phyloP scores from a whole-genome alignment of 2,888 invertebrate species.

The Amphipyra berbera region DNA sequence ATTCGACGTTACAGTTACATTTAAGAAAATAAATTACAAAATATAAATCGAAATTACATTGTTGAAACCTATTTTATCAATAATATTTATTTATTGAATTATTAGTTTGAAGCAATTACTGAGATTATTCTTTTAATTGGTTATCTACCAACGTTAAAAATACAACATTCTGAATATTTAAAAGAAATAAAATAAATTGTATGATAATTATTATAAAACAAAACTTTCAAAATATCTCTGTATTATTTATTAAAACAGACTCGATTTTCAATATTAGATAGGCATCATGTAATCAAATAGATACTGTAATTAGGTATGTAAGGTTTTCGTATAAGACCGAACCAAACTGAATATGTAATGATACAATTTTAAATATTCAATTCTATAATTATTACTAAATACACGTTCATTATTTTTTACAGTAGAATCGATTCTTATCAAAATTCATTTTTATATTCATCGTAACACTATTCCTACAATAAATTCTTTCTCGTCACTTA shows the following conservation, averaged over 20 bases:
- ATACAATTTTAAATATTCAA: constrained; percentile 34
- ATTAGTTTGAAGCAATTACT: background rate
- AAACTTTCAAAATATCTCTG: background rate
- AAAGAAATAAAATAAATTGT: no score
- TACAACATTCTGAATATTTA: no score
- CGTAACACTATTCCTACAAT: constrained; percentile 76
- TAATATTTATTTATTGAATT: no score
- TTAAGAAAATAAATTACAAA: background rate
- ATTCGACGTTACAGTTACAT: constrained; percentile 28
- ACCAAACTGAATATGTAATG: constrained; percentile 27
- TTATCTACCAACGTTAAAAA: constrained; percentile 1
- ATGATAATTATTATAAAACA: background rate
- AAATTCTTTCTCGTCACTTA: constrained; percentile 85
- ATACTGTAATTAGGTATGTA: background rate
- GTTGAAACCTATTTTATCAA: background rate
- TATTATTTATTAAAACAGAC: background rate
- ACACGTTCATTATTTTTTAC: constrained; percentile 59
- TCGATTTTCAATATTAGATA: background rate
- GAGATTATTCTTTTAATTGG: background rate
- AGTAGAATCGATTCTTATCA: constrained; percentile 68
- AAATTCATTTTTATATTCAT: constrained; percentile 69
- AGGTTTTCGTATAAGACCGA: constrained; percentile 7
- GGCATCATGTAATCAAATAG: constrained; percentile 2
- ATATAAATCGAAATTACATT: no score
- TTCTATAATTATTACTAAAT: constrained; percentile 43